phyloP scores from a whole-genome alignment of 2,888 invertebrate genomes.

The Parelbella ahira region DNA sequence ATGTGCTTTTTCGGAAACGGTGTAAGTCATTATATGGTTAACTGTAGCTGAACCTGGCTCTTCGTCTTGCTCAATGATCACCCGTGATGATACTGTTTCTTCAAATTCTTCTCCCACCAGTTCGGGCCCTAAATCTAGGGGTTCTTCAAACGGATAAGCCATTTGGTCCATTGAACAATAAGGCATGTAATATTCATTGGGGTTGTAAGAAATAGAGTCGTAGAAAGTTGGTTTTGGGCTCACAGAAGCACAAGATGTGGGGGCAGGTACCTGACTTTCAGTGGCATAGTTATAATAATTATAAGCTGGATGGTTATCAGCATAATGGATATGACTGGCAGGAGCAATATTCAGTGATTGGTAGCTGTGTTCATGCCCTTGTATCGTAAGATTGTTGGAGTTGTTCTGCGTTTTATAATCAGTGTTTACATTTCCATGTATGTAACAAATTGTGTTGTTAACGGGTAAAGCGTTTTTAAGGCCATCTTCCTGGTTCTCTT shows the following conservation, averaged over 20 bases:
- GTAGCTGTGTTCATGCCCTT: slow-evolving; percentile 3
- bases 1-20: slow-evolving; percentile 63
- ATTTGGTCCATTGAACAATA: slow-evolving; percentile 51
- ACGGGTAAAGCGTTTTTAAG: background rate
- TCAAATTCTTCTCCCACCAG: slow-evolving; percentile 65
- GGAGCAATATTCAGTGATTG: slow-evolving; percentile 16
- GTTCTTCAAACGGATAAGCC: slow-evolving; percentile 42
- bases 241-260: slow-evolving; percentile 44
- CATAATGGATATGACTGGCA: slow-evolving; percentile 29
- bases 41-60: slow-evolving; percentile 62
- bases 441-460: slow-evolving; percentile 1
- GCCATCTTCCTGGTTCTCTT: background rate
- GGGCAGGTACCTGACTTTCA: slow-evolving; percentile 51
- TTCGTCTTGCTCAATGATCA: slow-evolving; percentile 57
- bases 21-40: slow-evolving; percentile 67
- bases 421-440: slow-evolving; percentile 1
- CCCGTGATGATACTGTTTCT: slow-evolving; percentile 61
- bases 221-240: slow-evolving; percentile 55
- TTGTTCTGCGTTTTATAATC: background rate
- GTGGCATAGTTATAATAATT: slow-evolving; percentile 42
- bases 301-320: slow-evolving; percentile 26
- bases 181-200: slow-evolving; percentile 43
- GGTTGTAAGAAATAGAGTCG: slow-evolving; percentile 52
- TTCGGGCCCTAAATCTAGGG: slow-evolving; percentile 52
- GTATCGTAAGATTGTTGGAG: slow-evolving; percentile 1